These are phyloP conservation scores for Podilymbus podiceps DNA, from an alignment of 2,113 vertebrate species.

Conservation along the genomic window DNA sequence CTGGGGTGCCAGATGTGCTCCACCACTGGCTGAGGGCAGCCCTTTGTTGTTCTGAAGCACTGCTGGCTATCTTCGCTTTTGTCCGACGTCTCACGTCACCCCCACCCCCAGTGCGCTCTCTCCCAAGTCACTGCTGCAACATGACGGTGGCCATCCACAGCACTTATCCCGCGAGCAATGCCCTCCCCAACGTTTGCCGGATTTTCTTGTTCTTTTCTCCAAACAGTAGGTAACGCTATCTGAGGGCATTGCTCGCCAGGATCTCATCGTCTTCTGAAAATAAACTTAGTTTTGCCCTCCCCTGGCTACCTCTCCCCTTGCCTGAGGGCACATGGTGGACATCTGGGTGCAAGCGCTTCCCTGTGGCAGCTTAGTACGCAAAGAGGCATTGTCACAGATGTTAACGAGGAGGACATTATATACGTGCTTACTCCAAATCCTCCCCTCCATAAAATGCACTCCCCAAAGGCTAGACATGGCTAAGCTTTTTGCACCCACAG, in stretches of 20 bases:
- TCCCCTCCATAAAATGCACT: background rate
- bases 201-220: conserved; percentile 1
- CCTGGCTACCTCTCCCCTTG: conserved; percentile 44
- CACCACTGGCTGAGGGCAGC: conserved; percentile 73
- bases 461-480: background rate
- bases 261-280: conserved; percentile 30
- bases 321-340: background rate
- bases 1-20: conserved; percentile 73
- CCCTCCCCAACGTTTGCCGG: conserved; percentile 19
- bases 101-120: conserved; percentile 49
- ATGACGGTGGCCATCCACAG: background rate
- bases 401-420: background rate
- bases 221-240: background rate
- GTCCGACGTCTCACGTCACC: conserved; percentile 66
- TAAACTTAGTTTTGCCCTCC: conserved; percentile 14
- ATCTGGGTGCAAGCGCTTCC: background rate
- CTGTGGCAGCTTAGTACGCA: background rate
- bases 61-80: conserved; percentile 76
- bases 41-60: conserved; percentile 69
- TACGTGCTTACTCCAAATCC: background rate
- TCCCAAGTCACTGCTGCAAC: conserved; percentile 35
- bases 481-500: background rate
- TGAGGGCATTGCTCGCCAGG: conserved; percentile 66
- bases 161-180: conserved; percentile 65
- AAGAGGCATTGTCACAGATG: background rate